Evolutionary conservation across 2,113 vertebrate genomes (phyloP).

Genomic region (Actenoides hombroni): DNA sequence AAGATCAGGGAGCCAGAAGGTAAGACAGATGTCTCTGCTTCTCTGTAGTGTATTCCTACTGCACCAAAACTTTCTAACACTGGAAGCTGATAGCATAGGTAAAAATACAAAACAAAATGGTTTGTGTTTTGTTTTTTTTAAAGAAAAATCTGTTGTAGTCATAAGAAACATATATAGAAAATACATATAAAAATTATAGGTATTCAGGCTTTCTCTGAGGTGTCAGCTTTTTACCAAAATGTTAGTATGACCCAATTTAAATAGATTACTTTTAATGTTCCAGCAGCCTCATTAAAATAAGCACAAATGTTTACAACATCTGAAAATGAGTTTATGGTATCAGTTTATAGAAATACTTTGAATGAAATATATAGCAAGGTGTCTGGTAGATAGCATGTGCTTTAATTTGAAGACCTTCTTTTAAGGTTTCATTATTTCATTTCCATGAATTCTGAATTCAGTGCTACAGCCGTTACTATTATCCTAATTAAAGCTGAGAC

Average conservation of each 20-base stretch:
- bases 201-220: background rate
- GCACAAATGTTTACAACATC: background rate
- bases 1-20: conserved; percentile 89
- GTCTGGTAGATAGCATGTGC: background rate
- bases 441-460: background rate
- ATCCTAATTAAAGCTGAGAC: background rate
- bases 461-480: background rate
- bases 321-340: background rate
- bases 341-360: background rate
- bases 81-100: background rate
- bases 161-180: background rate
- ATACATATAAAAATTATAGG: background rate
- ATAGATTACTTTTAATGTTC: background rate
- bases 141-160: background rate
- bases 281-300: background rate
- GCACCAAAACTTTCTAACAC: background rate
- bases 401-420: background rate
- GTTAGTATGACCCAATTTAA: background rate
- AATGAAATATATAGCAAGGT: background rate
- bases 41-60: background rate
- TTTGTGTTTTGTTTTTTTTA: background rate
- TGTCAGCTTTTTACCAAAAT: background rate
- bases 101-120: background rate
- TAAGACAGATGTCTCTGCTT: conserved; percentile 30
- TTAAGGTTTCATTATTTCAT: background rate